Percentiles rank a stretch among this genome's conserved stretches.
Evolutionary conservation across 1,140 invertebrate genomes (phyloP).

Genomic region (Lerema accius): DNA sequence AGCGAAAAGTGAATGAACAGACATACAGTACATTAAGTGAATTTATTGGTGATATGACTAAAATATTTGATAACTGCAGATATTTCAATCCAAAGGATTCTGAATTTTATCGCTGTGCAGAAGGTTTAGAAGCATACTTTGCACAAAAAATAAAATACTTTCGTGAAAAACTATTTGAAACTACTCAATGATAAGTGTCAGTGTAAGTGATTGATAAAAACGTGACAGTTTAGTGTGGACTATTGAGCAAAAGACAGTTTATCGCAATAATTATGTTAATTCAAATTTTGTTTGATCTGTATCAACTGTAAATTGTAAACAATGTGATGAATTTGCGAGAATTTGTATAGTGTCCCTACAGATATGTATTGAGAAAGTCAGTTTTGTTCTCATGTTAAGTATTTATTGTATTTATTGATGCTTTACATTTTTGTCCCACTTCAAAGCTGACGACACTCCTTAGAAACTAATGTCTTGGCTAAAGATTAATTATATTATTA

Average conservation of each 20-base stretch:
- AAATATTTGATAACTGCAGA: conserved; percentile 99
- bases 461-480: conserved; percentile 55
- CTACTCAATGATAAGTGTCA: conserved; percentile 78
- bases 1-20: conserved; percentile 92
- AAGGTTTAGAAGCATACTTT: conserved; percentile 97
- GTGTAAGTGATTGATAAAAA: conserved; percentile 52
- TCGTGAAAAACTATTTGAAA: conserved; percentile 90
- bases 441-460: conserved; percentile 60
- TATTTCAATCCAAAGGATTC: conserved; percentile 98
- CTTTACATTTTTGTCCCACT: conserved; percentile 54
- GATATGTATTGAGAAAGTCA: conserved; percentile 60
- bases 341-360: conserved; percentile 63
- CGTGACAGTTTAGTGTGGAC: conserved; percentile 33
- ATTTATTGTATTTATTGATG: conserved; percentile 81
- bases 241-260: conserved; percentile 34
- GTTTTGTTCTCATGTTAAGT: conserved; percentile 67
- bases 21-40: conserved; percentile 95
- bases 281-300: conserved; percentile 55
- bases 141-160: conserved; percentile 95
- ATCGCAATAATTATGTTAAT: conserved; percentile 29
- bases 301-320: conserved; percentile 72
- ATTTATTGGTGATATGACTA: conserved; percentile 98
- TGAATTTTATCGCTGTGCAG: conserved; percentile 97
- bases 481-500: conserved; percentile 57
- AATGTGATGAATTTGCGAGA: conserved; percentile 71